Percentiles rank a stretch among this genome's conserved stretches.
Evolutionary conservation across 2,797 vertebrate genomes (phyloP).

Genomic region (Simalia tracyae): DNA sequence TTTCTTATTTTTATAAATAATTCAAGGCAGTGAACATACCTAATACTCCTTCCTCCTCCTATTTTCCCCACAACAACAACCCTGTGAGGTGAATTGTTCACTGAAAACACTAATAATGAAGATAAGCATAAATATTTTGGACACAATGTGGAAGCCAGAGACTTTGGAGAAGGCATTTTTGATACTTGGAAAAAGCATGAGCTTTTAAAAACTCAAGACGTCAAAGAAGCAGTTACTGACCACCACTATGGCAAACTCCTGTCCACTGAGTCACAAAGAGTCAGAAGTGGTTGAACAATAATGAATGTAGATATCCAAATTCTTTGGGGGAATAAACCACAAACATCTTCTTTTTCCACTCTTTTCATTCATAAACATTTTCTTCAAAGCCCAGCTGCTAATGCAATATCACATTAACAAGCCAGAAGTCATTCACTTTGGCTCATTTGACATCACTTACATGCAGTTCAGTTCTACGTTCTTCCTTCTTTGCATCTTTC

Average conservation of each 20-base stretch:
- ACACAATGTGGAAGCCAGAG: neutral
- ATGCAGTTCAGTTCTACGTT: conserved; percentile 39
- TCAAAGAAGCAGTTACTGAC: neutral
- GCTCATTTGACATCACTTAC: conserved; percentile 33
- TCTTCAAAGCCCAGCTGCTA: conserved; percentile 34
- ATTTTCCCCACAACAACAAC: no score
- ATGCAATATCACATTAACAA: conserved; percentile 11
- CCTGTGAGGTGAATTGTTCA: neutral
- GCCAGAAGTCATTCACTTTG: conserved; percentile 37
- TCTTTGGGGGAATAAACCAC: conserved; percentile 8
- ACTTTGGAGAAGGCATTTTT: neutral
- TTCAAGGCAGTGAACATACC: no score
- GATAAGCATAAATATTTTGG: neutral
- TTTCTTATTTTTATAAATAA: no score
- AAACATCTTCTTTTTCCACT: neutral
- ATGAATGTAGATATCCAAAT: neutral
- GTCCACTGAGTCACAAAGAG: neutral
- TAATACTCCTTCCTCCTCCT: no score
- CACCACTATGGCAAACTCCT: neutral
- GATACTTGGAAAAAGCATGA: neutral
- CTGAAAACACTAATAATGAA: neutral
- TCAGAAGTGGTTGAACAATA: neutral
- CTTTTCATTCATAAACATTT: conserved; percentile 24
- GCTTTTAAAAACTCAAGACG: neutral
- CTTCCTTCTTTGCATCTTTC: conserved; percentile 45